Base-by-base conservation (phyloP, 2,888 invertebrate species). In the Idaea straminata region DNA sequence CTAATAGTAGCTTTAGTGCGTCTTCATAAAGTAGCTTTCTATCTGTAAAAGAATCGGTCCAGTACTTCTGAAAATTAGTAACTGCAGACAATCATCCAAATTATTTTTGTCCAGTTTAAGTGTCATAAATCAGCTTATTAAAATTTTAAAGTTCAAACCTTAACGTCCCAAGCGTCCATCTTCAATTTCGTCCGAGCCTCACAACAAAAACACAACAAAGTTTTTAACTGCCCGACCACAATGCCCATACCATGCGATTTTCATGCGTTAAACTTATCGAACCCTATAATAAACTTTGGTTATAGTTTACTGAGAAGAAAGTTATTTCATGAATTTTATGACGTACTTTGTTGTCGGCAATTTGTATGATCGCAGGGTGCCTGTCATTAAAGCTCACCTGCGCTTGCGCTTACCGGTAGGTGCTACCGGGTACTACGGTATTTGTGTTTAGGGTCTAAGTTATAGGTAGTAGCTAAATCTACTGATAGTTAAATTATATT, bases 381-480 rank as follows among this genome's bases (percentile, higher is more conserved):
- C 70, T 73, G 77, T 78, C 78, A 76, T 82, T 81, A 81, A 77
- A 64, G 73, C 62, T 70, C 73, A 69, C 68, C 65, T 77, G 75
- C 72, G 75, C 74, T 34, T 62, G 76, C 73, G 76, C 79, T 71
- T 75, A 72, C 69, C 69, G 10, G 47, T 47, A 7, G 7, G 47
- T 62, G 80, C 80, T 82, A 81, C 82, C 72, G 83, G 78, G 78
- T 72, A 73, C 72, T 68, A 34, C 64, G 62, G 69, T 64, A 66
- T 64, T 66, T 66, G 63, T 68, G 66, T 64, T 64, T 66, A 63
- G 66, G 67, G 64, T 60, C 62, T 65, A 67, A 69, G 69, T 67
- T 67, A 69, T 67, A 65, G 65, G 66, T 66, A 66, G 64, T 69
- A 62, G 65, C 66, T 66, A 66, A 66, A n/a, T 59, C 59, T 4